Percentiles rank a stretch among this genome's conserved stretches.
Evolutionary conservation across 53 echinoderm and acorn worm genomes (phyloP).

Genomic region (Paelopatides confundens): DNA sequence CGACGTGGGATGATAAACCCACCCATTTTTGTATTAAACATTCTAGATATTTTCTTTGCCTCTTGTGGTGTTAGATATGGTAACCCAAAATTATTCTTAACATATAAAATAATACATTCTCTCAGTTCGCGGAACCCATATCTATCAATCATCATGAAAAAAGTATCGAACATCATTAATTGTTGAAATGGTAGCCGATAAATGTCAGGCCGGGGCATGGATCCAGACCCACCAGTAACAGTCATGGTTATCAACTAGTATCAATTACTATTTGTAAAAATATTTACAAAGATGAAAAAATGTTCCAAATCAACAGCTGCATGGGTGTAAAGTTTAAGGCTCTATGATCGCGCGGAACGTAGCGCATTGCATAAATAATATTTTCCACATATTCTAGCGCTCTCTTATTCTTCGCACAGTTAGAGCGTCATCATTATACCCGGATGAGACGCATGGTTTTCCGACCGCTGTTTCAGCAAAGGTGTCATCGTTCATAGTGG

Average conservation of each 20-base stretch:
- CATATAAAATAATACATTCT: neutral
- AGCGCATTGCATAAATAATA: too few species aligned
- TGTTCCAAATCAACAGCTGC: constrained; percentile 18
- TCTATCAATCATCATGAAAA: neutral
- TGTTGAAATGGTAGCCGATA: constrained; percentile 31
- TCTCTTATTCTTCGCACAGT: too few species aligned
- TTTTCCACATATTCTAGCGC: too few species aligned
- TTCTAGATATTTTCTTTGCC: neutral
- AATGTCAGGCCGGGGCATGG: neutral
- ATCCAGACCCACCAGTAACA: neutral
- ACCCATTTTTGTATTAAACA: constrained; percentile 6
- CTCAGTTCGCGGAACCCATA: neutral
- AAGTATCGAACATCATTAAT: constrained; percentile 16
- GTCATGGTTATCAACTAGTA: neutral
- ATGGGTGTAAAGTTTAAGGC: too few species aligned
- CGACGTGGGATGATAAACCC: constrained; percentile 31
- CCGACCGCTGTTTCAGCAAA: too few species aligned
- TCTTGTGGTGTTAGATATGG: neutral
- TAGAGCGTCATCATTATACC: too few species aligned
- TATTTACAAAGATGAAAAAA: constrained; percentile 19
- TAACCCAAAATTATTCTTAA: neutral
- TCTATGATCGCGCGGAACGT: too few species aligned
- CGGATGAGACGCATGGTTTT: too few species aligned
- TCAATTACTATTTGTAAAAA: too few species aligned
- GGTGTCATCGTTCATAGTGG: too few species aligned